A percentile compares a stretch with the other conserved stretches of the same genome.
Conservation (phyloP, 2,113 vertebrate genomes). For the Triplophysa rosa region DNA sequence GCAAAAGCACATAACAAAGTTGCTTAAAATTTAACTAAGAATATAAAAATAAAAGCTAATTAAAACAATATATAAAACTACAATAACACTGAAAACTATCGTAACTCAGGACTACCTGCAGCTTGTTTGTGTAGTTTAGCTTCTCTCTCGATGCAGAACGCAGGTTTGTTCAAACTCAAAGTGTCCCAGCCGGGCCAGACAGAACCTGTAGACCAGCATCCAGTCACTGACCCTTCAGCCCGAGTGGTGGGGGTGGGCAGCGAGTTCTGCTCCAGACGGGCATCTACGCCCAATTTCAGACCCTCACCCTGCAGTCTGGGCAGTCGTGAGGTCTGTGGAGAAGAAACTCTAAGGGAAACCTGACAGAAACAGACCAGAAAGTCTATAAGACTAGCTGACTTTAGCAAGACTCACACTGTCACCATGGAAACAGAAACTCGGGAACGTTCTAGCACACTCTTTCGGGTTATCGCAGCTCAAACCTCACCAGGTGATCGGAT, state of each 20-base stretch:
- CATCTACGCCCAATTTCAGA: slow-evolving; percentile 78
- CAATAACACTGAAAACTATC: no score
- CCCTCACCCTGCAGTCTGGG: slow-evolving; percentile 84
- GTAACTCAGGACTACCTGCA: slow-evolving; percentile 75
- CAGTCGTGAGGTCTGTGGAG: slow-evolving; percentile 88
- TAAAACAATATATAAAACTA: no score
- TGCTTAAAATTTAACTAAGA: no score
- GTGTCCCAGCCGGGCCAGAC: slow-evolving; percentile 86
- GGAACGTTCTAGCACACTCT: not conserved
- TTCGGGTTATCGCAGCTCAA: not conserved
- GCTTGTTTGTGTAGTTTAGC: slow-evolving; percentile 93
- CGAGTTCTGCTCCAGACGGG: slow-evolving; percentile 83
- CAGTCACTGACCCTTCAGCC: slow-evolving; percentile 75
- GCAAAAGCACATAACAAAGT: no score
- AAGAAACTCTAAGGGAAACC: slow-evolving; percentile 91
- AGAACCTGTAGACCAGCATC: slow-evolving; percentile 88
- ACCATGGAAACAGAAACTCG: not conserved
- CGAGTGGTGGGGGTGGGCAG: slow-evolving; percentile 79
- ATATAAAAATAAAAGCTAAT: no score
- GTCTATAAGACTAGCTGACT: not conserved
- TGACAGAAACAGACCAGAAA: slow-evolving; percentile 54
- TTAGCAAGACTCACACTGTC: not conserved
- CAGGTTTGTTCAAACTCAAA: slow-evolving; percentile 83
- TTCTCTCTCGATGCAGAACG: slow-evolving; percentile 95
- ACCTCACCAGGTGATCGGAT: slow-evolving; percentile 83